Percentiles rank a stretch among this genome's conserved stretches.
phyloP scores from a whole-genome alignment of 2,888 invertebrate species.

The Drosophila paucipuncta region DNA sequence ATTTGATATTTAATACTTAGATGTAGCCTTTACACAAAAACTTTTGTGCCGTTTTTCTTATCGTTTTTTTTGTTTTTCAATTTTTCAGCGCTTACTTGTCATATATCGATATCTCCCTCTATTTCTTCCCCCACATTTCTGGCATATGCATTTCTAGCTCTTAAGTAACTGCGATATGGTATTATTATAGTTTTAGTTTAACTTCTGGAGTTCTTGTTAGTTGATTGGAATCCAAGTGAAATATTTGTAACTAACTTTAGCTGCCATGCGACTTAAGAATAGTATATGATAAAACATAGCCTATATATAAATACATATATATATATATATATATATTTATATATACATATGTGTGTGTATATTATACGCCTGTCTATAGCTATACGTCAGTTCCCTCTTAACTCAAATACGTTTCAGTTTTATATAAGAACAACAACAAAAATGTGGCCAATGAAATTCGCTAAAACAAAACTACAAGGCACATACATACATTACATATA shows the following conservation, averaged over 20 bases:
- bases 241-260: conserved; percentile 54
- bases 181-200: conserved; percentile 6
- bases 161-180: conserved; percentile 48
- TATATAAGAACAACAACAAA: conserved; percentile 35
- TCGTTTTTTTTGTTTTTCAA: conserved; percentile 2
- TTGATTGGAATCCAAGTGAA: conserved; percentile 69
- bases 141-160: conserved; percentile 1
- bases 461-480: conserved; percentile 64
- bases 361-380: conserved; percentile 18
- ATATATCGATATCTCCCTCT: conserved; percentile 10
- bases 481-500: conserved; percentile 46
- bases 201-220: conserved; percentile 23
- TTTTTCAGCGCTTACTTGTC: conserved; percentile 6
- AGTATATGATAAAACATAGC: conserved; percentile 14
- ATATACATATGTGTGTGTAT: conserved; percentile 1
- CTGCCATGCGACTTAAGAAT: conserved; percentile 59
- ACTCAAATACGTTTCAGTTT: conserved; percentile 11
- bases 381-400: conserved; percentile 21
- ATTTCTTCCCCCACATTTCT: not conserved
- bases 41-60: conserved; percentile 24
- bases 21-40: conserved; percentile 66
- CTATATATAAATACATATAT: conserved; percentile 6
- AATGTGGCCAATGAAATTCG: conserved; percentile 62
- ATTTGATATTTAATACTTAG: conserved; percentile 79
- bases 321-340: not conserved